Evolutionary conservation across 92 coral and sea anemone genomes (phyloP).

Genomic region (Porites divaricata): DNA sequence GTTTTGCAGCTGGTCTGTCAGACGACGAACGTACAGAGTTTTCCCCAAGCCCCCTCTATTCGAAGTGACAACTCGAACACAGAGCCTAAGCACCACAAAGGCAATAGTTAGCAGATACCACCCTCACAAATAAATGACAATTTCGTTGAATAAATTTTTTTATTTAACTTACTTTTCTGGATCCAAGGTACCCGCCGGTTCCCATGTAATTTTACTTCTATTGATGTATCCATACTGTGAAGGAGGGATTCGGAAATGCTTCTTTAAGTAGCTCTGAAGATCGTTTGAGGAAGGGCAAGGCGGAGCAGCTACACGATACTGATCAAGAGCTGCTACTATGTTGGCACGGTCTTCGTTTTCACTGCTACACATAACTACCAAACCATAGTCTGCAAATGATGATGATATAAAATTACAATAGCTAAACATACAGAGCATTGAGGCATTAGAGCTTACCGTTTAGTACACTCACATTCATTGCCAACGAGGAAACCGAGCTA

Average conservation of each 20-base stretch:
- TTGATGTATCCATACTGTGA: constrained; percentile 54
- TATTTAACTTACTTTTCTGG: constrained; percentile 45
- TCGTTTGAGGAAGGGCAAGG: constrained; percentile 59
- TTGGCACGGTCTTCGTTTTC: constrained; percentile 87
- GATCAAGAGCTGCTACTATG: constrained; percentile 81
- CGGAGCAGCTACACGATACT: constrained; percentile 74
- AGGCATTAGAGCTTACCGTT: neutral
- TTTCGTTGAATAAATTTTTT: neutral
- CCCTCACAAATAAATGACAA: neutral
- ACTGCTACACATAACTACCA: constrained; percentile 78
- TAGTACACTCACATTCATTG: no score
- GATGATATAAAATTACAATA: no score
- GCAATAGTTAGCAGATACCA: neutral
- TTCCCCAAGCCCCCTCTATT: constrained; percentile 87
- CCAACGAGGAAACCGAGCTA: no score
- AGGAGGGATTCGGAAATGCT: constrained; percentile 43
- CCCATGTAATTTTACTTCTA: constrained; percentile 62
- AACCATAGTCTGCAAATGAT: constrained; percentile 55
- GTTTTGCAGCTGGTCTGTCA: constrained; percentile 62
- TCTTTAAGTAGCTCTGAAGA: constrained; percentile 49
- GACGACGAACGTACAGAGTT: constrained; percentile 68
- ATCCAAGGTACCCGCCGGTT: constrained; percentile 72
- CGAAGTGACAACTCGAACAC: constrained; percentile 83
- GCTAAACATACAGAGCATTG: neutral
- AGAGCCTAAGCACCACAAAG: constrained; percentile 42